Base-by-base conservation (phyloP, 2,797 vertebrate genomes). In the Rachycentron canadum region DNA sequence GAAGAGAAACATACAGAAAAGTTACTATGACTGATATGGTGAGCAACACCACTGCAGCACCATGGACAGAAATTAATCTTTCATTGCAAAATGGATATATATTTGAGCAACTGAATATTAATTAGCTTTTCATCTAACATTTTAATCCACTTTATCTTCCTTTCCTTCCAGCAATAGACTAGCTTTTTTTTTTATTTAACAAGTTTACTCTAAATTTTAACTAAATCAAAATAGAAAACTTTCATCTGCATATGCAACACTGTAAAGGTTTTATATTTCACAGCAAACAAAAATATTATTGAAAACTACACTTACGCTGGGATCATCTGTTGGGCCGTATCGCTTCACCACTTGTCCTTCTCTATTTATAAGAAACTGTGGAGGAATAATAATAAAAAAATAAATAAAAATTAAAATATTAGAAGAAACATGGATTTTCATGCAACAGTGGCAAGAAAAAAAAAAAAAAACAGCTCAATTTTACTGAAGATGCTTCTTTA, bases 251-350 rank as follows among this genome's bases (percentile, higher is more conserved):
- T 1, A n/a, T n/a, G n/a, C 14, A 6, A 17, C 23, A 52, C 7
- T 14, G 5, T 49, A 13, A 36, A 57, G 7, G 2, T 36, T 1
- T 40, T 0, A 0, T 19, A 26, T 23, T 64, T 61, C 1, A 60
- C 12, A 50, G 3, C 19, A 55, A 5, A 73, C 16, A 63, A 17
- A 38, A 76, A 61, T 21, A 50, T 25, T 25, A 56, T 1, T 14
- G n/a, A 55, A 79, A 79, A 76, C 5, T 25, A 63, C 17, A 93
- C 97, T 95, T 94, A 99, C 98, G 0, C 28, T 52, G 21, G 98
- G 98, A 90, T 99, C 96, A 0, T 99, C 97, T 89, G 95, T 97
- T 0, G 98, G 97, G 1, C 96, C 96, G 0, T 96, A 99, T 40
- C 98, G 88, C 91, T 99, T 99, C 84, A 95, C 96, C 36, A 99